Base-by-base conservation (phyloP, 2,113 vertebrate species). In the Lagopus leucura region DNA sequence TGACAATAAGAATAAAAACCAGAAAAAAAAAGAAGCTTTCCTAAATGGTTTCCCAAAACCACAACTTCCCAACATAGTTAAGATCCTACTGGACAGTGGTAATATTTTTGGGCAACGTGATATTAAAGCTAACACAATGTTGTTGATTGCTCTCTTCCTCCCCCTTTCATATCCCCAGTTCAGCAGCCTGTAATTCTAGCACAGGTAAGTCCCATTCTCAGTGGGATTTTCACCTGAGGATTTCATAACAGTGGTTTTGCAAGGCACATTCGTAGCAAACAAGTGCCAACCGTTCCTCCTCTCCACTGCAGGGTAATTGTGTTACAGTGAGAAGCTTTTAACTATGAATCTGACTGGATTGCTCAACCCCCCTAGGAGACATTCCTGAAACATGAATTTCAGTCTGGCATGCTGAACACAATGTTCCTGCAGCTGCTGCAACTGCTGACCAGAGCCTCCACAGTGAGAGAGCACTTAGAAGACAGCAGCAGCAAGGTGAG, bases 311-410 rank as follows among this genome's bases (percentile, higher is more conserved):
- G 92, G 71, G 69, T 96, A 95, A 92, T 94, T 96, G 86, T 90
- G 83, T 93, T 92, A 90, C 92, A 94, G 78, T 66, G 92, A 93
- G 95, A 96, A 58, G 88, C 92, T 95, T 96, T 95, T 89, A 92
- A 94, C 96, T 89, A 86, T 2, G 8, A 91, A 86, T 84, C 82
- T 91, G 76, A 73, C 91, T 92, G 87, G 86, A 90, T 97, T 97
- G 95, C 95, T 94, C 89, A 96, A 92, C 42, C 85, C 89, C 90
- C 94, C 73, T 48, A 93, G 91, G 93, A 97, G 91, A 96, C 97
- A 96, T 97, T 97, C 97, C 96, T 96, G 91, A 95, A 96, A 89
- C 94, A 86, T 95, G 96, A 97, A 96, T 96, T 96, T 92, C 85
- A 86, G 95, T 96, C 94, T 97, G 96, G 93, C 92, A 92, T 25